Evolutionary conservation across 2,797 vertebrate genomes (phyloP).

Genomic region (Cichlasoma orientale): DNA sequence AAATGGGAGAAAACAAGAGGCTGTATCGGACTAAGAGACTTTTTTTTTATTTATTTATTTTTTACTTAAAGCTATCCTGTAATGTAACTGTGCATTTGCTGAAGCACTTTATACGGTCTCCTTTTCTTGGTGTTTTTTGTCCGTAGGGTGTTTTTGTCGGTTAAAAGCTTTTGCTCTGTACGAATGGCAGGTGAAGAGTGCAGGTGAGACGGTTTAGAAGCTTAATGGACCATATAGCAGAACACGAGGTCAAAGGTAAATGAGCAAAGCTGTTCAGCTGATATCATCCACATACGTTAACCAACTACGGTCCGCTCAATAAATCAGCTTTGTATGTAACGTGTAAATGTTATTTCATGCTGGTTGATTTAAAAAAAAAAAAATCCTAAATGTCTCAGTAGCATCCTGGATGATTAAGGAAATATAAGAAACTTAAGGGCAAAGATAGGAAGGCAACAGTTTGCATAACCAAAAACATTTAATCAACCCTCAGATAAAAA

Average conservation of each 20-base stretch:
- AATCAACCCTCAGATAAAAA: background rate
- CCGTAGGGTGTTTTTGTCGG: background rate
- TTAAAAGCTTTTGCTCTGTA: background rate
- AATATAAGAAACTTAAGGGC: background rate
- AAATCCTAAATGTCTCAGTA: background rate
- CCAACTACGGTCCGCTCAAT: background rate
- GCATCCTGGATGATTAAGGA: background rate
- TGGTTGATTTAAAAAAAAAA: background rate
- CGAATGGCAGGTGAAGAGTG: background rate
- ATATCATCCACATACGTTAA: background rate
- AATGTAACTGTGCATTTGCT: background rate
- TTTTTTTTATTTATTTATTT: no score
- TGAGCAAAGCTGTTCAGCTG: background rate
- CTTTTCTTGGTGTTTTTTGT: no score
- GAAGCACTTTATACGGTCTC: background rate
- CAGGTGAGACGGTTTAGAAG: background rate
- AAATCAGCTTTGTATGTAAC: background rate
- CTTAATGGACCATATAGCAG: background rate
- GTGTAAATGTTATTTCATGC: background rate
- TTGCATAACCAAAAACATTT: background rate
- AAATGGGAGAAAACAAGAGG: no score
- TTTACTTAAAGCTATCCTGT: no score
- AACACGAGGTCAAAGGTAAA: background rate
- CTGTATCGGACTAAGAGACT: no score
- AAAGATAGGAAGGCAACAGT: background rate